Conservation (phyloP, 2,888 invertebrate species). For the Lysandra bellargus region DNA sequence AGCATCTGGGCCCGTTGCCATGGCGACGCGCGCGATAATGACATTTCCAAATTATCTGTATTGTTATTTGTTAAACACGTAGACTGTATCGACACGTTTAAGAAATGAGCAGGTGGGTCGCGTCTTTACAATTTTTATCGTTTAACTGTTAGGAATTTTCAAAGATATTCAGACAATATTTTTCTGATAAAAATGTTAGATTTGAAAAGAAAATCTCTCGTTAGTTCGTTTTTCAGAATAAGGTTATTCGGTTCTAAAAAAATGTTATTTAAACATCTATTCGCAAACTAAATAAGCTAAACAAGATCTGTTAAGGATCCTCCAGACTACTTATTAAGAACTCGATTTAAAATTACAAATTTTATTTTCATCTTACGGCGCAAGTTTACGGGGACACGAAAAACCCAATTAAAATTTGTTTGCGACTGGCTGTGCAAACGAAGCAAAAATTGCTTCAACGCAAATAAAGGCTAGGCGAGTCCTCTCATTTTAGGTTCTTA, state of each 20-base stretch:
- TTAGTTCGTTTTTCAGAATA: not conserved
- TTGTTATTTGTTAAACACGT: conserved; percentile 29
- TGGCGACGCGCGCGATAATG: conserved; percentile 60
- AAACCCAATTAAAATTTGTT: conserved; percentile 76
- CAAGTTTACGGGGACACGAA: conserved; percentile 67
- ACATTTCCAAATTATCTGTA: conserved; percentile 58
- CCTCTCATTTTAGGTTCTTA: conserved; percentile 71
- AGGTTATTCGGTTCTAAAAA: not conserved
- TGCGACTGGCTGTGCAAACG: conserved; percentile 71
- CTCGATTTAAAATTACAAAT: conserved; percentile 46
- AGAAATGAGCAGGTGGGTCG: not conserved
- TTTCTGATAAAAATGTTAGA: not conserved
- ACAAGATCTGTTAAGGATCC: conserved; percentile 33
- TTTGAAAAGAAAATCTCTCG: not conserved
- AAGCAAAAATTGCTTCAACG: conserved; percentile 64
- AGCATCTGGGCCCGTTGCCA: conserved; percentile 66
- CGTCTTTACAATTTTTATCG: not conserved
- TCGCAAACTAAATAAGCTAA: not conserved
- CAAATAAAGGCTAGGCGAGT: conserved; percentile 73
- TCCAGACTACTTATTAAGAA: conserved; percentile 39
- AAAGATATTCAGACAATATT: not conserved
- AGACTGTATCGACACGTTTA: not conserved
- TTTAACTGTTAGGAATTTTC: not conserved
- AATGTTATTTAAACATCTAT: not conserved
- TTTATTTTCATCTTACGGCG: conserved; percentile 56